Conservation (phyloP, 2,888 invertebrate species). For the Nemotelus nigrinus region DNA sequence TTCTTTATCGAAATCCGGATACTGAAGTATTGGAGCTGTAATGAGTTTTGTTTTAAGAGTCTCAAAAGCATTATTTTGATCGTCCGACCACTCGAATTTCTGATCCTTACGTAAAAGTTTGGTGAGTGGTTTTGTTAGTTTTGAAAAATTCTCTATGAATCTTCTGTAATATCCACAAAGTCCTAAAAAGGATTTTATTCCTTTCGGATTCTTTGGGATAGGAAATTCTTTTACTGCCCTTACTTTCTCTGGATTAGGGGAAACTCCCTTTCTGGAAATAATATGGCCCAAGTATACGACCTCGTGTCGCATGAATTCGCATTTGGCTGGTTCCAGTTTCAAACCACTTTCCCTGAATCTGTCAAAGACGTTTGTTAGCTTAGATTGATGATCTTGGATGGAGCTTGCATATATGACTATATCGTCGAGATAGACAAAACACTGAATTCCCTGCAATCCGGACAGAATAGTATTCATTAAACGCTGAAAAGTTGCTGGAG, state of each 20-base stretch:
- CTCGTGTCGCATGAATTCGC: slow-evolving; percentile 49
- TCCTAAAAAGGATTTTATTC: neutral
- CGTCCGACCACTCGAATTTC: neutral
- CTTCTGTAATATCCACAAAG: slow-evolving; percentile 14
- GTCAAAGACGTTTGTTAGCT: slow-evolving; percentile 53
- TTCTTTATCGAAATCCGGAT: neutral
- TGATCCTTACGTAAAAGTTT: neutral
- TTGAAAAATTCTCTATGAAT: slow-evolving; percentile 24
- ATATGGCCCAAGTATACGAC: no score
- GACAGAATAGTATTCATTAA: slow-evolving; percentile 55
- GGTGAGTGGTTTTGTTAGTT: neutral
- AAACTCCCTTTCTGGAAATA: no score
- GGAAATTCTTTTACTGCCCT: no score
- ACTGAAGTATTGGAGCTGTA: slow-evolving; percentile 17
- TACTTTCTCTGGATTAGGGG: no score
- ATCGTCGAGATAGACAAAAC: slow-evolving; percentile 44
- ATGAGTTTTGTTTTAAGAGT: slow-evolving; percentile 21
- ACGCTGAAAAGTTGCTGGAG: slow-evolving; percentile 59
- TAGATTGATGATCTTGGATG: slow-evolving; percentile 51
- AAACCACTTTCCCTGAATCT: slow-evolving; percentile 51
- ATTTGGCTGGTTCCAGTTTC: slow-evolving; percentile 54
- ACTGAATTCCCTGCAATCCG: slow-evolving; percentile 50
- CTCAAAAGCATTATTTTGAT: slow-evolving; percentile 14
- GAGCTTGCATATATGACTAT: slow-evolving; percentile 10
- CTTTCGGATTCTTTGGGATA: no score